Percentiles rank a stretch among this genome's conserved stretches.
These are phyloP conservation scores for Ormyrus labotus DNA, from an alignment of 2,888 invertebrate species.

Conservation along the genomic window DNA sequence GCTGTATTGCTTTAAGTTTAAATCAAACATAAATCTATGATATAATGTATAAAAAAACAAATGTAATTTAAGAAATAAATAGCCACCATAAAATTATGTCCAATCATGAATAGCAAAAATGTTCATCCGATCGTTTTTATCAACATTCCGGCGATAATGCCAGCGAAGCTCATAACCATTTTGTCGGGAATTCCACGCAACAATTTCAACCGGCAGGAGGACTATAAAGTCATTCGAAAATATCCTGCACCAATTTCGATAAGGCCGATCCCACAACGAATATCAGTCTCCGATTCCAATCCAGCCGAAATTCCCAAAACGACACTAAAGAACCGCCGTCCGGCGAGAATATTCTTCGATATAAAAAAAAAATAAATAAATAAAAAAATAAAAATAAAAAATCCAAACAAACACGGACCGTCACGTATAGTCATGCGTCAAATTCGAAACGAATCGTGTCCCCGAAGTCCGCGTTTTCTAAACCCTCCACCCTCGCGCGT, in stretches of 20 bases:
- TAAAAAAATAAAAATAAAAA: constrained; percentile 22
- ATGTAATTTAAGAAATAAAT: too few relatives aligned
- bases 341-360: not conserved
- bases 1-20: too few relatives aligned
- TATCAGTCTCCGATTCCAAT: constrained; percentile 12
- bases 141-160: not conserved
- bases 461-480: constrained; percentile 63
- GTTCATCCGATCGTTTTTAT: not conserved
- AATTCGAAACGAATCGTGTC: constrained; percentile 61
- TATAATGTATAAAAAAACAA: too few relatives aligned
- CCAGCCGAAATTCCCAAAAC: constrained; percentile 36
- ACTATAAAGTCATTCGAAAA: constrained; percentile 42
- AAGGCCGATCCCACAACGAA: constrained; percentile 20
- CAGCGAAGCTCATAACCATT: too few relatives aligned
- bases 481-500: constrained; percentile 37
- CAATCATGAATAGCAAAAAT: too few relatives aligned
- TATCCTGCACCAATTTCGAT: constrained; percentile 24
- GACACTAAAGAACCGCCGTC: constrained; percentile 30
- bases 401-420: not conserved
- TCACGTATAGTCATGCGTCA: constrained; percentile 8
- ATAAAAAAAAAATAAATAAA: constrained; percentile 22
- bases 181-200: not conserved
- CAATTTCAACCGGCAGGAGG: constrained; percentile 17
- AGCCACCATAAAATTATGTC: too few relatives aligned
- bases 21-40: too few relatives aligned